phyloP scores from a whole-genome alignment of 2,888 invertebrate genomes.

The Eilema griseolum region DNA sequence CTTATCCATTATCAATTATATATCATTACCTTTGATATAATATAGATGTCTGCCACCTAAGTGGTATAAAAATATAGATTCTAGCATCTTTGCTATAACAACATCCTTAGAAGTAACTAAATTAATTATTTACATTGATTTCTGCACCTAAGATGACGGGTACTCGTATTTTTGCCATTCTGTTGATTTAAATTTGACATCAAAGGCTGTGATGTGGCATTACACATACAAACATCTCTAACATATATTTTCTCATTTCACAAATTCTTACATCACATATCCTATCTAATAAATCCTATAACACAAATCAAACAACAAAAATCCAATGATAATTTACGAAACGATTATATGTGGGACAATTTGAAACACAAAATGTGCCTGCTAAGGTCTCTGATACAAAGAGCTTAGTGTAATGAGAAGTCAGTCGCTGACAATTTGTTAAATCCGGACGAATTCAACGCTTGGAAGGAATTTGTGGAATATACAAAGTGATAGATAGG shows the following conservation, averaged over 20 bases:
- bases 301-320: not conserved
- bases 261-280: not conserved
- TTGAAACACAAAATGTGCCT: not conserved
- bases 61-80: too few species aligned
- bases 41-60: too few species aligned
- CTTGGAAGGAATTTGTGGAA: constrained; percentile 9
- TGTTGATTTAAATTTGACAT: too few species aligned
- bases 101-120: too few species aligned
- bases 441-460: constrained; percentile 19
- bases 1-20: too few species aligned
- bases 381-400: constrained; percentile 17
- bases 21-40: too few species aligned
- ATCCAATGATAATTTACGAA: not conserved
- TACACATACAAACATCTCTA: not conserved
- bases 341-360: not conserved
- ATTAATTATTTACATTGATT: too few species aligned
- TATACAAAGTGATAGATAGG: constrained; percentile 18
- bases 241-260: not conserved
- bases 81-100: too few species aligned
- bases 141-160: too few species aligned
- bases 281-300: not conserved
- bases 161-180: too few species aligned
- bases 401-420: constrained; percentile 33
- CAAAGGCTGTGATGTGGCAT: too few species aligned
- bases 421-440: constrained; percentile 31